Percentiles rank a stretch among this genome's conserved stretches.
Evolutionary conservation across 1,140 invertebrate species (phyloP).

Genomic region (Neodiprion lecontei): DNA sequence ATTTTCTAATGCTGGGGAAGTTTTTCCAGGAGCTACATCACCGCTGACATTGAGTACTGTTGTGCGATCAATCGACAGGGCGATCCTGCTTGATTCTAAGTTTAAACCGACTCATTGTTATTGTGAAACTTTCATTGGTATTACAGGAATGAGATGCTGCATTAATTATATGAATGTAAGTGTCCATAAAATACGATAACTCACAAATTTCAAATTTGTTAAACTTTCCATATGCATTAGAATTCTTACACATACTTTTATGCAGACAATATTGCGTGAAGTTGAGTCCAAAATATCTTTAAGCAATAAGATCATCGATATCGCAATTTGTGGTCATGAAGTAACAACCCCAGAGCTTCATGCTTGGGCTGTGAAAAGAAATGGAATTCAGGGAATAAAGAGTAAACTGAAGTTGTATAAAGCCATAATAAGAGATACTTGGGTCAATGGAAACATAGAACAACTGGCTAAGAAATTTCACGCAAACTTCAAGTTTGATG

Average conservation of each 20-base stretch:
- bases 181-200: neutral
- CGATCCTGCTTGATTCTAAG: constrained; percentile 31
- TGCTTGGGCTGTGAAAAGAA: constrained; percentile 53
- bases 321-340: constrained; percentile 67
- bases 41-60: constrained; percentile 57
- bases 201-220: constrained; percentile 8
- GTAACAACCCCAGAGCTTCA: constrained; percentile 64
- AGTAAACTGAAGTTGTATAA: neutral
- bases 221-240: constrained; percentile 15
- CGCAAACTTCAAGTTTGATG: constrained; percentile 42
- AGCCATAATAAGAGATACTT: constrained; percentile 25
- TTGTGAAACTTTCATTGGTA: constrained; percentile 1
- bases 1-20: constrained; percentile 71
- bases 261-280: constrained; percentile 55
- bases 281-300: constrained; percentile 54
- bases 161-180: constrained; percentile 64
- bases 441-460: constrained; percentile 34
- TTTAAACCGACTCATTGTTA: neutral
- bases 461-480: constrained; percentile 40
- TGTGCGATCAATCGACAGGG: constrained; percentile 46
- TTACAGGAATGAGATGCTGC: constrained; percentile 29
- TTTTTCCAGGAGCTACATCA: constrained; percentile 62
- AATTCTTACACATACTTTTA: constrained; percentile 24
- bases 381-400: constrained; percentile 33
- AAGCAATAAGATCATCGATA: constrained; percentile 61